phyloP scores from a whole-genome alignment of 2,888 invertebrate species.

The Acholoe squamosa region DNA sequence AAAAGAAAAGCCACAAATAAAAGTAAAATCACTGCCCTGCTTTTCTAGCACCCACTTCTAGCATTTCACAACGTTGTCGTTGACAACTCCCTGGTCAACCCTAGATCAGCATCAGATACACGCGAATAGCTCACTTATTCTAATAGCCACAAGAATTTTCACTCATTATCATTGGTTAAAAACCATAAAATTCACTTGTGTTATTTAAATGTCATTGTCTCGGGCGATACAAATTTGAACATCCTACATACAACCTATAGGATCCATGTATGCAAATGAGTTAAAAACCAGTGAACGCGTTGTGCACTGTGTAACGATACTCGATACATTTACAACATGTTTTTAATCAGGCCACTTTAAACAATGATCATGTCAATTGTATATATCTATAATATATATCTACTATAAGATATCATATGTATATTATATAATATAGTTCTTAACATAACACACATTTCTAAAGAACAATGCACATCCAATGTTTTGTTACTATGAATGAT shows the following conservation, averaged over 20 bases:
- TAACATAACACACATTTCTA: no score
- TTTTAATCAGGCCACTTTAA: not conserved
- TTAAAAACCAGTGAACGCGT: not conserved
- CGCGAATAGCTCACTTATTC: not conserved
- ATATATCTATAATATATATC: not conserved
- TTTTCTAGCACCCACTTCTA: constrained; percentile 7
- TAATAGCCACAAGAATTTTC: not conserved
- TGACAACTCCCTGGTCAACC: not conserved
- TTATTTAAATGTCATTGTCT: not conserved
- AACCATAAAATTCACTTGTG: not conserved
- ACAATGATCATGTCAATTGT: not conserved
- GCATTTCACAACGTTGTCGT: not conserved
- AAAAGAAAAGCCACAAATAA: constrained; percentile 27
- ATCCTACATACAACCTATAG: constrained; percentile 8
- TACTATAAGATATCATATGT: no score
- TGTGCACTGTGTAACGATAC: not conserved
- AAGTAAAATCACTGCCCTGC: constrained; percentile 20
- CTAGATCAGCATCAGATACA: not conserved
- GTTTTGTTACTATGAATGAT: not conserved
- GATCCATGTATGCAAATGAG: constrained; percentile 1
- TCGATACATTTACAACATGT: not conserved
- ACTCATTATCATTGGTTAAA: not conserved
- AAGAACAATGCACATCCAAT: no score
- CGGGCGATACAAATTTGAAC: not conserved
- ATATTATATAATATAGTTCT: no score